These are phyloP conservation scores for Megalopta genalis DNA, from an alignment of 1,140 invertebrate species.

Conservation along the genomic window DNA sequence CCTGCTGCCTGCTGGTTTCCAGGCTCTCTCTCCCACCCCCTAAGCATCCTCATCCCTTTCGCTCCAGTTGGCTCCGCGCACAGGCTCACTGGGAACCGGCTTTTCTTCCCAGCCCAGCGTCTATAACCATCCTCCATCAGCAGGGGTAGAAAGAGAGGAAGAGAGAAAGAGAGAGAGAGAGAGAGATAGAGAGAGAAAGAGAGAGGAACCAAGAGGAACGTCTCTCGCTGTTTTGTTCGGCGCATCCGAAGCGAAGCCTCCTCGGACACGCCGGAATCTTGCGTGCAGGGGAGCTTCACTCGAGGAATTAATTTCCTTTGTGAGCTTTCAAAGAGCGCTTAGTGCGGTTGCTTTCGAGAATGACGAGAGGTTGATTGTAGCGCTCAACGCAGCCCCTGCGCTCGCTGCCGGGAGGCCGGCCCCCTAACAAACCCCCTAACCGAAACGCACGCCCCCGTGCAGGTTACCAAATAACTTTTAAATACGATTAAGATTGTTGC, in stretches of 20 bases:
- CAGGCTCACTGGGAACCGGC: not conserved
- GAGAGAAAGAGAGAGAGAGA: too few relatives aligned
- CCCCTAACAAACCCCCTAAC: too few relatives aligned
- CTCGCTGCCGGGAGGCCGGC: too few relatives aligned
- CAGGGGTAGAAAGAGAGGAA: not conserved
- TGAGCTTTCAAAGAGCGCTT: constrained; percentile 60
- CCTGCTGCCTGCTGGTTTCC: not conserved
- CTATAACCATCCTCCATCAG: constrained; percentile 13
- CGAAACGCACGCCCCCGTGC: not conserved
- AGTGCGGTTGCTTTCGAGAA: constrained; percentile 56
- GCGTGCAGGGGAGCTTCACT: constrained; percentile 32
- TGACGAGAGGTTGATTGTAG: constrained; percentile 58
- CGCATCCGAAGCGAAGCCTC: constrained; percentile 7
- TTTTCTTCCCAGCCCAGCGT: not conserved
- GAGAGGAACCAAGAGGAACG: not conserved
- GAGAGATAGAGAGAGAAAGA: too few relatives aligned
- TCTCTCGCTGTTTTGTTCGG: constrained; percentile 40
- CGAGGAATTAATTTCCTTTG: constrained; percentile 69
- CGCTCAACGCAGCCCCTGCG: not conserved
- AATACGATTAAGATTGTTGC: constrained; percentile 65
- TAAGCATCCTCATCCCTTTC: not conserved
- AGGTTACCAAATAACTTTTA: constrained; percentile 54
- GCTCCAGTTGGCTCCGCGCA: not conserved
- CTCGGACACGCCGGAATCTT: constrained; percentile 40
- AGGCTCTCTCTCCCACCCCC: not conserved